phyloP scores from a whole-genome alignment of 2,113 vertebrate species.

The Barnardius zonarius region DNA sequence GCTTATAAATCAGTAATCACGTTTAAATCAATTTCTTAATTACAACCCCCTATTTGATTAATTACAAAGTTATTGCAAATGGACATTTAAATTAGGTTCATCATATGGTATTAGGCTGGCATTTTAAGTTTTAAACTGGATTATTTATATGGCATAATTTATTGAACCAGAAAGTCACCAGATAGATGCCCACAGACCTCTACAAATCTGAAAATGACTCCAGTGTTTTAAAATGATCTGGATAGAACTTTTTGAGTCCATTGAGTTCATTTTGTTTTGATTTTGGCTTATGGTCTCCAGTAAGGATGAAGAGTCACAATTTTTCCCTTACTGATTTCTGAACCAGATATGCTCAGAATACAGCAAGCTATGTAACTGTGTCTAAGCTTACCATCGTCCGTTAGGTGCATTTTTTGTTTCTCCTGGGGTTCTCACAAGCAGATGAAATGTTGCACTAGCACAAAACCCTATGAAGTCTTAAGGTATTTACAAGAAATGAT shows the following conservation, averaged over 20 bases:
- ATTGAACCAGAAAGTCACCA: neutral
- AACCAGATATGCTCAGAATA: neutral
- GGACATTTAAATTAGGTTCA: neutral
- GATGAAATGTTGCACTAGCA: neutral
- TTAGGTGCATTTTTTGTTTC: neutral
- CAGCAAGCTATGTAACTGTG: neutral
- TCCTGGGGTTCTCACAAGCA: neutral
- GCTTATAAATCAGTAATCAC: conserved; percentile 1
- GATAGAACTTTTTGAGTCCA: neutral
- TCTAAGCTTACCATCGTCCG: neutral
- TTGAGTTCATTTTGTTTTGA: neutral
- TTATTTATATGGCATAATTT: neutral
- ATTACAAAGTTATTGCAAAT: neutral
- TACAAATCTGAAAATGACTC: neutral
- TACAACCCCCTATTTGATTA: neutral
- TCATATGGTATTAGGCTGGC: neutral
- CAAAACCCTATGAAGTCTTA: neutral
- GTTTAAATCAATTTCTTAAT: conserved; percentile 24
- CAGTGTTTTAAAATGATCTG: neutral
- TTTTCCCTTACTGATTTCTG: neutral
- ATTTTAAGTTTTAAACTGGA: neutral
- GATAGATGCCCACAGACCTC: neutral
- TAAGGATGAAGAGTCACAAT: neutral
- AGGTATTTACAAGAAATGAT: neutral
- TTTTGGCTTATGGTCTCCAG: neutral